Conservation (phyloP, 2,888 invertebrate species). For the Sisyra terminalis region DNA sequence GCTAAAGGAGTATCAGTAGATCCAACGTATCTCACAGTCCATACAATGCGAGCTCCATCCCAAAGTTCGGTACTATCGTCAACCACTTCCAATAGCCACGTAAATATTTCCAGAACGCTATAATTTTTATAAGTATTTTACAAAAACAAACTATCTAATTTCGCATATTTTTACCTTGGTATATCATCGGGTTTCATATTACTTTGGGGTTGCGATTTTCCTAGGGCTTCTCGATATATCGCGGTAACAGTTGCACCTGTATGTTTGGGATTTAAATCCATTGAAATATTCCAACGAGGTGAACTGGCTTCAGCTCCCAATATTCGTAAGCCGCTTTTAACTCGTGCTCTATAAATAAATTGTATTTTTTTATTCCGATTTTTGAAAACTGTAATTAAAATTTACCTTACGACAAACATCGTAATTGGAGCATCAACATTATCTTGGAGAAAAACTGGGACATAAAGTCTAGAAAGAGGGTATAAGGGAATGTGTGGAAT, state of each 20-base stretch:
- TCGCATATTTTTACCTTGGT: neutral
- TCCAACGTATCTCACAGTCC: conserved; percentile 53
- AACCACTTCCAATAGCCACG: conserved; percentile 80
- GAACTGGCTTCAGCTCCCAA: conserved; percentile 64
- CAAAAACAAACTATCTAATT: conserved; percentile 3
- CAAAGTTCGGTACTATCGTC: conserved; percentile 61
- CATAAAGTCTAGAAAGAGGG: conserved; percentile 76
- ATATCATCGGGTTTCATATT: neutral
- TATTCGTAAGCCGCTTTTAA: conserved; percentile 74
- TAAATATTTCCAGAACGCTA: conserved; percentile 66
- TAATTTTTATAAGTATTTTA: neutral
- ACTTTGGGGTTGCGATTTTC: conserved; percentile 8
- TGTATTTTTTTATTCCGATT: conserved; percentile 12
- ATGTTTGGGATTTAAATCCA: conserved; percentile 72
- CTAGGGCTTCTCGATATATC: conserved; percentile 38
- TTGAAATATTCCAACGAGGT: conserved; percentile 74
- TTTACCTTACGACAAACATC: conserved; percentile 73
- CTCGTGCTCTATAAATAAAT: conserved; percentile 56
- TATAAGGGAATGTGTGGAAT: conserved; percentile 79
- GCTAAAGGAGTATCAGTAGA: conserved; percentile 8
- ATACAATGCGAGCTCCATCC: conserved; percentile 72
- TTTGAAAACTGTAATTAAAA: too few relatives aligned
- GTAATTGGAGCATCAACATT: conserved; percentile 53
- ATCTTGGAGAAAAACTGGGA: conserved; percentile 75
- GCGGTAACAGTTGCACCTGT: conserved; percentile 82